These are phyloP conservation scores for Acanthisitta chloris DNA, from an alignment of 2,113 vertebrate genomes.

Conservation along the genomic window DNA sequence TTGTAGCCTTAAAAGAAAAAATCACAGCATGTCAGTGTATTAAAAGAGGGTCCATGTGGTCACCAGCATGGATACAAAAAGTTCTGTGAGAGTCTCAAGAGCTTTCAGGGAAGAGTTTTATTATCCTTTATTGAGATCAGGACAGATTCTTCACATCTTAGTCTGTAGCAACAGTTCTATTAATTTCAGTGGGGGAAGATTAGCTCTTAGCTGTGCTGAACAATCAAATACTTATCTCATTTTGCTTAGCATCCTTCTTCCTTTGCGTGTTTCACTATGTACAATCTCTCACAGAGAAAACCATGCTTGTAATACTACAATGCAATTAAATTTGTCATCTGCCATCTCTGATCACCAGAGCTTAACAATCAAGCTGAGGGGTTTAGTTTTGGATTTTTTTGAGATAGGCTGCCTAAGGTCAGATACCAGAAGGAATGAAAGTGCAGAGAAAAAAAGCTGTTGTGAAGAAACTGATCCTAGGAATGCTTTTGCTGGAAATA, in stretches of 20 bases:
- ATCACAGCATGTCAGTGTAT: neutral
- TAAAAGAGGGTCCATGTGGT: neutral
- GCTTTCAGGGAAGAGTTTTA: neutral
- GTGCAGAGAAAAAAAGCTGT: neutral
- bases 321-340: neutral
- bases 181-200: neutral
- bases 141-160: neutral
- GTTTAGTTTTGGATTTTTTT: neutral
- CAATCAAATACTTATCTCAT: neutral
- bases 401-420: neutral
- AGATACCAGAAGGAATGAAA: neutral
- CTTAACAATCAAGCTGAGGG: neutral
- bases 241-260: neutral
- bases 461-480: neutral
- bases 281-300: neutral
- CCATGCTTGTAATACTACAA: neutral
- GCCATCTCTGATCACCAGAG: neutral
- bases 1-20: neutral
- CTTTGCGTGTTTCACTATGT: neutral
- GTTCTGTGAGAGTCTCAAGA: neutral
- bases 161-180: neutral
- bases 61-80: neutral
- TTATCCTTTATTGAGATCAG: neutral
- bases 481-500: neutral
- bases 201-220: neutral